Evolutionary conservation across 2,113 vertebrate genomes (phyloP), one percentile per base, ranked within the genome.

Genomic region (Aegithalos caudatus): DNA sequence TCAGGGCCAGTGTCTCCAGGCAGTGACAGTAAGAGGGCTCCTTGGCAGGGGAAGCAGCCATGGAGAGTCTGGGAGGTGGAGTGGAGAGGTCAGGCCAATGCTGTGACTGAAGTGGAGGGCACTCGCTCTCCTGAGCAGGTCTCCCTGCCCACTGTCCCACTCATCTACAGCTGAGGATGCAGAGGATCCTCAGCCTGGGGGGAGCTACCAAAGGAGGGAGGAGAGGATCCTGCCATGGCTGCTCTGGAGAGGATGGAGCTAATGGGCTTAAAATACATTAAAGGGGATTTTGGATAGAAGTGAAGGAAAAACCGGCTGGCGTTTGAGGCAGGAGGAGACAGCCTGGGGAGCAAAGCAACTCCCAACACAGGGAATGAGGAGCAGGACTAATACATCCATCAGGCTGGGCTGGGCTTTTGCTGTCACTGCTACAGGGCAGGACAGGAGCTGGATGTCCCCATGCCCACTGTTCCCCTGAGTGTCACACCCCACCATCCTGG

Each of bases 211-310:
- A 50, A 86, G 40, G 56, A 81, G 17, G 58, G 62, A 76, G 45
- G 24, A 58, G 37, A 86, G 54, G 33, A 89, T 89, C 27, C 24
- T 89, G 62, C 77, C 50, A 7, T 45, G 45, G 48, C 76, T 27
- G 17, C 92, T 94, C 87, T 11, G 7, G 72, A 77, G 67, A 81
- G 40, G 64, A 61, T 10, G 14, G 81, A 73, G 60, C 81, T 94
- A 89, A 93, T 78, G 81, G 87, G 77, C 45, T 94, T 95, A 84
- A 83, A 89, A 65, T 70, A 51, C 51, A 67, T 94, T 94, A 90
- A 94, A 87, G 78, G 2, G 9, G 81, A 87, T 92, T 94, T 92
- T 74, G 78, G 70, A 42, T 62, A 71, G 56, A 90, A 90, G 47
- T 10, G 27, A 81, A 74, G 56, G 47, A 54, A 93, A 78, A 87